Evolutionary conservation across 2,888 invertebrate species (phyloP).

Genomic region (Nemoura dubitans): DNA sequence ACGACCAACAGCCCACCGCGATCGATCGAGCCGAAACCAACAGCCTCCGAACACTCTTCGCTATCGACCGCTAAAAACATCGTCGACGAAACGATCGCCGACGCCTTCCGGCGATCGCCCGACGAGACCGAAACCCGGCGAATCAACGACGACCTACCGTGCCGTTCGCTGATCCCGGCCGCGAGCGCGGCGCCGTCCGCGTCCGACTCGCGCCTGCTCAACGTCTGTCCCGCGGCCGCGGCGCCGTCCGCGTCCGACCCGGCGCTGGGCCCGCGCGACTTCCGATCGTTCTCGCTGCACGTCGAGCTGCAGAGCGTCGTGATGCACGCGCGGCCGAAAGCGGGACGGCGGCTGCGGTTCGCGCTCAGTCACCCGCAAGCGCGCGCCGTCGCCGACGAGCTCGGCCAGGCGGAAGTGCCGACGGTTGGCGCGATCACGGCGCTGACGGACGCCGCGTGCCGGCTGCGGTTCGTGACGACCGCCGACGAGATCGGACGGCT

Average conservation of each 20-base stretch:
- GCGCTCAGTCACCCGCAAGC: background rate
- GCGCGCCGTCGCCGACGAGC: background rate
- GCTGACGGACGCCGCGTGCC: conserved; percentile 51
- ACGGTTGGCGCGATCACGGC: background rate
- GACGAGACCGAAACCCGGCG: no score
- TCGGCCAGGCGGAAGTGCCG: background rate
- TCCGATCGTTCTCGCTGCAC: background rate
- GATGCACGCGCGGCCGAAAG: background rate
- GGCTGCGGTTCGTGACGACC: conserved; percentile 58
- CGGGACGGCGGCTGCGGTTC: background rate
- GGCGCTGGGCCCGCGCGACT: background rate
- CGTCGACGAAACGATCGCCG: no score
- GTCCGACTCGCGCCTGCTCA: no score
- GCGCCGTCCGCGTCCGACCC: background rate
- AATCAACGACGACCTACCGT: no score
- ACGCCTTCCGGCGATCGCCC: no score
- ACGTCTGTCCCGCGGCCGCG: no score
- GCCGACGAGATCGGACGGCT: conserved; percentile 57
- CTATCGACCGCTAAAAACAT: no score
- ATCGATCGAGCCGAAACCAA: background rate
- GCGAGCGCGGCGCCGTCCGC: no score
- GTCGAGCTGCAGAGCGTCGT: background rate
- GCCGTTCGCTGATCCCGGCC: no score
- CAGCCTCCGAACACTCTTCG: no score
- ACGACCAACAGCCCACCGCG: no score